phyloP scores from a whole-genome alignment of 1,140 invertebrate species.

The Acromyrmex charruanus region DNA sequence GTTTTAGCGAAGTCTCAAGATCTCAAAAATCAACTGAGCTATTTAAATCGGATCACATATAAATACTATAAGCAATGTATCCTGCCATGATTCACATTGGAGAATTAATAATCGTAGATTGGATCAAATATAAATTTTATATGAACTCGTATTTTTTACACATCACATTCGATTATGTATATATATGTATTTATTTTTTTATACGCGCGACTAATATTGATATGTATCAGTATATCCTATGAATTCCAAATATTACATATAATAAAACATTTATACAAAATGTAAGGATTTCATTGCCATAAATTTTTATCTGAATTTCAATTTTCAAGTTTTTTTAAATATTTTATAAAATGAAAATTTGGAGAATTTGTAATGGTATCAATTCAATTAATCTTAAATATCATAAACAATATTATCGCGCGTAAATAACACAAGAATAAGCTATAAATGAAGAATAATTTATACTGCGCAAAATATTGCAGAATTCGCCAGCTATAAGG shows the following conservation, averaged over 20 bases:
- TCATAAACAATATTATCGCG: conserved; percentile 68
- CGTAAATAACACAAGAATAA: conserved; percentile 60
- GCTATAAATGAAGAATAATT: conserved; percentile 27
- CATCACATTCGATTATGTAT: conserved; percentile 35
- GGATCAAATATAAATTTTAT: conserved; percentile 51
- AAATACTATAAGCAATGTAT: conserved; percentile 61
- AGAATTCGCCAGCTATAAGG: conserved; percentile 48
- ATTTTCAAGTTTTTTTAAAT: not conserved
- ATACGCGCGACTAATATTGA: conserved; percentile 72
- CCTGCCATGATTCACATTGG: conserved; percentile 49
- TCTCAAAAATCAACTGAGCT: conserved; percentile 65
- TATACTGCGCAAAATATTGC: conserved; percentile 44
- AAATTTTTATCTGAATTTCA: conserved; percentile 15
- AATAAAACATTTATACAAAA: conserved; percentile 8
- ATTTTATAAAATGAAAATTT: conserved; percentile 32
- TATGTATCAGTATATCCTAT: conserved; percentile 64
- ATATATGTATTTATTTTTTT: conserved; percentile 1
- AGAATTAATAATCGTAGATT: conserved; percentile 63
- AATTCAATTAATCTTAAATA: conserved; percentile 20
- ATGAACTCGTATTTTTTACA: conserved; percentile 46
- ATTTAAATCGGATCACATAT: conserved; percentile 58
- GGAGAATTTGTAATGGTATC: conserved; percentile 5
- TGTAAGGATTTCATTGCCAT: not conserved
- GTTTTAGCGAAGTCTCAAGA: conserved; percentile 69
- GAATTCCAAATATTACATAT: conserved; percentile 3